These are phyloP conservation scores for Kradibia gibbosae DNA, from an alignment of 1,140 invertebrate species.

Conservation along the genomic window DNA sequence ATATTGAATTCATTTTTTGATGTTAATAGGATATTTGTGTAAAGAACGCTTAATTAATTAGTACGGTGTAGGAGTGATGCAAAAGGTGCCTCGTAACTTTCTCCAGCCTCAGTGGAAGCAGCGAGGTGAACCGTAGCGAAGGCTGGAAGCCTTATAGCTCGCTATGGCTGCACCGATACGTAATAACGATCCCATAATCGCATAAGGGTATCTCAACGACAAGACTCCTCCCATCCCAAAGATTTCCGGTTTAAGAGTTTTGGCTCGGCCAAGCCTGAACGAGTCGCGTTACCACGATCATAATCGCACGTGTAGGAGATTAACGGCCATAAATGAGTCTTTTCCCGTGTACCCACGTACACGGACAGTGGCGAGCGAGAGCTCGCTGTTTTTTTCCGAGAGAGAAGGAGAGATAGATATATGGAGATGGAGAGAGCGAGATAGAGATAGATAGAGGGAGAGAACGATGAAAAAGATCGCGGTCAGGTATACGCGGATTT, in stretches of 20 bases:
- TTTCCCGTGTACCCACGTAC: too few species aligned
- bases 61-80: too few species aligned
- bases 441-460: not conserved
- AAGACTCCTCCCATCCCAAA: not conserved
- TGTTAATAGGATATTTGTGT: too few species aligned
- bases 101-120: too few species aligned
- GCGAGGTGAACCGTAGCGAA: not conserved
- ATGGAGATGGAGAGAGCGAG: not conserved
- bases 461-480: not conserved
- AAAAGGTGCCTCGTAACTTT: too few species aligned
- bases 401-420: not conserved
- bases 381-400: not conserved
- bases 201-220: not conserved
- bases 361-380: too few species aligned
- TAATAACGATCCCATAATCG: not conserved
- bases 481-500: not conserved
- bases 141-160: too few species aligned
- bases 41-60: too few species aligned
- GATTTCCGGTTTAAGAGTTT: conserved; percentile 12
- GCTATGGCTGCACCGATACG: not conserved
- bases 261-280: not conserved
- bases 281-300: conserved; percentile 2
- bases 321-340: not conserved
- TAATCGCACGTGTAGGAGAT: conserved; percentile 32
- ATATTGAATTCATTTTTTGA: too few species aligned